Evolutionary conservation across 2,113 vertebrate genomes (phyloP), one percentile per base, ranked within the genome.

Genomic region (Chaenogobius annularis): DNA sequence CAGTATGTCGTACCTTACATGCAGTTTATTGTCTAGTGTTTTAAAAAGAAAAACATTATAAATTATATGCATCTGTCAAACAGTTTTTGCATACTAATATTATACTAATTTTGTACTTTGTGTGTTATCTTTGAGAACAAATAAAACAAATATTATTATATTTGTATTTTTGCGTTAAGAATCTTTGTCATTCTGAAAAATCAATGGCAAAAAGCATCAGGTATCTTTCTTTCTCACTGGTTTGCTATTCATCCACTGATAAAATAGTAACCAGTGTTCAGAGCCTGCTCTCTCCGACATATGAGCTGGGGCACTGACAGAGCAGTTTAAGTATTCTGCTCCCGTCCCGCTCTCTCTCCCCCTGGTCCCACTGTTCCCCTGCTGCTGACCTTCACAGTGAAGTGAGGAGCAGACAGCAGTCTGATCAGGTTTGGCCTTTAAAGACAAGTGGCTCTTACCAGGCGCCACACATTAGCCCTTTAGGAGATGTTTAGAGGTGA

Each of bases 401-500:
- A 80, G 80, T 47, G 74, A 69, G 75, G 56, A 31, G 81, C 84
- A 85, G 83, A 85, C 69, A 77, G 85, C 83, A 47, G 84, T 90
- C 88, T 77, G 81, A 87, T 84, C 83, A 86, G 83, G 75, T 80
- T 67, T 83, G 82, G 89, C 83, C 83, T 90, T 92, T 88, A 78
- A 82, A 85, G 83, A 87, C 83, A 88, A 89, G 83, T 77, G 82
- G 74, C 74, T 81, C 87, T 83, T 22, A 35, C 80, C 43, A 81
- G 66, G 86, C 50, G 46, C 59, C 69, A 35, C 68, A 71, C 74
- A 66, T 77, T 55, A 74, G 85, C 70, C 75, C 68, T 82, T 80
- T 74, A 76, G 67, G 66, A 72, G 72, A 58, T 55, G 52, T 13
- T 1, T 52, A 62, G 69, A 73, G 74, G 79, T 83, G 67, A 69